These are phyloP conservation scores for Oasisia sp. DNA, from an alignment of 2,888 invertebrate genomes.

Conservation along the genomic window DNA sequence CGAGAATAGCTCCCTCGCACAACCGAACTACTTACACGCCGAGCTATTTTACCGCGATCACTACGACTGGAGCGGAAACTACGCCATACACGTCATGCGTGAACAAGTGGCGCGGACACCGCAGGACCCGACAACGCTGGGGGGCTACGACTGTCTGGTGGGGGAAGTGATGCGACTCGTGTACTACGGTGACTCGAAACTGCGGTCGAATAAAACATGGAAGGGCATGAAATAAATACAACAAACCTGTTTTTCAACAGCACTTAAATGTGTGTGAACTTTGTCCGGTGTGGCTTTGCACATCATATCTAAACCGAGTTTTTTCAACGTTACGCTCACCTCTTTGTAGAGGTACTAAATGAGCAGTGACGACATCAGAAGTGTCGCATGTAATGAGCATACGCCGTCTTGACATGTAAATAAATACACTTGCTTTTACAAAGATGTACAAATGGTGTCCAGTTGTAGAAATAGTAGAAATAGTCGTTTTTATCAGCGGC, in stretches of 20 bases:
- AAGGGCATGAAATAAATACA: background rate
- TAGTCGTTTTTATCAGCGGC: no score
- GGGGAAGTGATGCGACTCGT: conserved; percentile 19
- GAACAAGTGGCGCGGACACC: background rate
- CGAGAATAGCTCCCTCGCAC: conserved; percentile 30
- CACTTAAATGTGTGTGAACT: background rate
- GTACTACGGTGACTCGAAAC: conserved; percentile 21
- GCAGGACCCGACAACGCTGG: background rate
- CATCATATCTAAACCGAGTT: no score
- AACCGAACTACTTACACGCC: conserved; percentile 33
- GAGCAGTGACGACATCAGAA: no score
- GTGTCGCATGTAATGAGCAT: no score
- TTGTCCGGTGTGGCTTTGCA: no score
- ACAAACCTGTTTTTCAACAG: background rate
- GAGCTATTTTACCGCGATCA: conserved; percentile 26
- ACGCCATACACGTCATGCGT: conserved; percentile 48
- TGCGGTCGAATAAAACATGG: background rate
- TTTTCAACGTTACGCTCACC: no score
- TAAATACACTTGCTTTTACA: no score
- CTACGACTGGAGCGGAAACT: conserved; percentile 42
- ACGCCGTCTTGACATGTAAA: no score
- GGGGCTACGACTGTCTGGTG: background rate
- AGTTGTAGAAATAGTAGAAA: no score
- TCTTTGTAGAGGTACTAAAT: no score
- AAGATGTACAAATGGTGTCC: no score